Base-by-base conservation (phyloP, 1,140 invertebrate genomes). In the Platyura marginata region DNA sequence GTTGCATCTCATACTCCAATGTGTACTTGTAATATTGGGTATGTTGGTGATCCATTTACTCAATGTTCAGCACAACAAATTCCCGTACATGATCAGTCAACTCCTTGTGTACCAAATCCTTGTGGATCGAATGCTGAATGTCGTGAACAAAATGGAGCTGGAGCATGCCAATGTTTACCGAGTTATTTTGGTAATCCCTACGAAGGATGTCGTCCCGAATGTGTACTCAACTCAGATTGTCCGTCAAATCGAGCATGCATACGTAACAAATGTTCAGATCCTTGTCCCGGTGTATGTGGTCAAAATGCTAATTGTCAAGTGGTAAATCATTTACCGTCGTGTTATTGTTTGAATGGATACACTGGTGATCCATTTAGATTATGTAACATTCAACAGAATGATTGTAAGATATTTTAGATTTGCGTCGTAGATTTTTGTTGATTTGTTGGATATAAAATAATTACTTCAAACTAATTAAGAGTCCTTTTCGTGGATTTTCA, bases 1-100 rank as follows among this genome's bases (percentile, higher is more conserved):
- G 75, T 81, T 2, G 78, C 85, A 25, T 85, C 85, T 53, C 84
- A 89, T 49, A 83, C 79, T 45, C 81, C 83, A 6, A 83, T 84
- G 40, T 88, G 84, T 51, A 81, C 77, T 50, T 88, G 86, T 53
- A 64, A 73, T 37, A 65, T 77, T 34, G 77, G 77, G 9, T 79
- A 81, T 61, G 84, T 80, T 9, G 86, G 86, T 36, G 83, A 88
- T 73, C 83, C 85, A 35, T 86, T 86, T 57, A 77, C 59, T 35
- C 2, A 21, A 18, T 81, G 79, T 48, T 53, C 55, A 47, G 56
- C 49, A 29, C 42, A 57, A 22, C 71, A 22, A 22, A 8, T 23
- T 13, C 20, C 11, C 13, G 5, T 22, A 21, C 11, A 9, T 6
- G 6, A 9, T 22, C 38, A 11, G 23, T 10, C 44, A 25, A 69